These are phyloP conservation scores for Paratrypauchen microcephalus DNA, from an alignment of 2,797 vertebrate genomes.

Conservation along the genomic window DNA sequence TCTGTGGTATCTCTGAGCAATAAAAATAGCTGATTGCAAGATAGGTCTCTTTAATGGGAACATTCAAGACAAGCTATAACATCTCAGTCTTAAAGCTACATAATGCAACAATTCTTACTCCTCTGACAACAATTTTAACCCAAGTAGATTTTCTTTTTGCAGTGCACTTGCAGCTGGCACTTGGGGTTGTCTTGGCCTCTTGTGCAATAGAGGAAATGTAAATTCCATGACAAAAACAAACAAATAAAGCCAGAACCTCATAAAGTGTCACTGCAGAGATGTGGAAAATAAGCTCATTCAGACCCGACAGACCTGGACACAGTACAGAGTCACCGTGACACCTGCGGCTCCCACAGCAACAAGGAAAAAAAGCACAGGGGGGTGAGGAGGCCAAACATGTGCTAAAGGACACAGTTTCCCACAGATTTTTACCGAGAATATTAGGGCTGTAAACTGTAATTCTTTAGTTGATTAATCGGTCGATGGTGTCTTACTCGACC, in stretches of 20 bases:
- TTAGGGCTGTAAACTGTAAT: too few relatives aligned
- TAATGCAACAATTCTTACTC: neutral
- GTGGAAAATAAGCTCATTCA: constrained; percentile 73
- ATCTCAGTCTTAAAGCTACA: neutral
- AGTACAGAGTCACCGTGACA: constrained; percentile 63
- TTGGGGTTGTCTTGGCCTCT: constrained; percentile 44
- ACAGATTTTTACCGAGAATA: too few relatives aligned
- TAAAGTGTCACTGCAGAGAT: constrained; percentile 61
- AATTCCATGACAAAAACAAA: constrained; percentile 76
- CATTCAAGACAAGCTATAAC: neutral
- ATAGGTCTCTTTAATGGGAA: neutral
- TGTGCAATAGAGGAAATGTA: constrained; percentile 67
- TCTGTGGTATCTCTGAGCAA: too few relatives aligned
- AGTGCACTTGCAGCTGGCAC: constrained; percentile 43
- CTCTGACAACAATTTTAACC: neutral
- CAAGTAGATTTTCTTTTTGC: constrained; percentile 2
- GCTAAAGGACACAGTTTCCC: neutral
- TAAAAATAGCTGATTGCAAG: neutral
- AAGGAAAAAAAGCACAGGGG: neutral
- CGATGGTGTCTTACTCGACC: too few relatives aligned
- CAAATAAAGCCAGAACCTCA: constrained; percentile 67
- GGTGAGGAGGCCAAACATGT: neutral
- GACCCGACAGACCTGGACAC: constrained; percentile 53
- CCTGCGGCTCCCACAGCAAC: constrained; percentile 53
- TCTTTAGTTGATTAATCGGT: too few relatives aligned